Evolutionary conservation across 2,888 invertebrate genomes (phyloP).

Genomic region (Neocrepidodera transversa): DNA sequence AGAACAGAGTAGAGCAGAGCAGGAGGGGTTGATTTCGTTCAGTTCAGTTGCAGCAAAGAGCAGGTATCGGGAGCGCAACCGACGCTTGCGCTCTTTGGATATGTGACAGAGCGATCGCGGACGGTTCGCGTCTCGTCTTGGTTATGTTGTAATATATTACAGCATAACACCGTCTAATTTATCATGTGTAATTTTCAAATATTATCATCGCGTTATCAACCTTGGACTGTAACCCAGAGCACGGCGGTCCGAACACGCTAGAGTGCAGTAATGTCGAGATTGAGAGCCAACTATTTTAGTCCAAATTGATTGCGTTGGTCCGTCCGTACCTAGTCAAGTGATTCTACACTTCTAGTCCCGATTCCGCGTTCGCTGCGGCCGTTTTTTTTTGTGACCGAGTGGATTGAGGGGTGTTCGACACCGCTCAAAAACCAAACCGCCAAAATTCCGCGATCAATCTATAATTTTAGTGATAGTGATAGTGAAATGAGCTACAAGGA

Average conservation of each 20-base stretch:
- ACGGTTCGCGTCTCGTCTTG: conserved; percentile 46
- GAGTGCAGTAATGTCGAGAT: conserved; percentile 58
- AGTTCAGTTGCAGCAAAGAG: conserved; percentile 9
- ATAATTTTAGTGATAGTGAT: conserved; percentile 61
- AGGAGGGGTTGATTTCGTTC: conserved; percentile 43
- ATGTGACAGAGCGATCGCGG: conserved; percentile 32
- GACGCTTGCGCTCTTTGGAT: conserved; percentile 41
- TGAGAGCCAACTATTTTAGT: conserved; percentile 58
- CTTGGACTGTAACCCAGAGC: conserved; percentile 59
- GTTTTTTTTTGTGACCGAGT: conserved; percentile 38
- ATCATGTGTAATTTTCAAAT: conserved; percentile 51
- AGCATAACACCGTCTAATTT: conserved; percentile 49
- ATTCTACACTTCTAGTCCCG: conserved; percentile 34
- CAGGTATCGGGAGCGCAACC: conserved; percentile 33
- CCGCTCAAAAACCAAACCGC: conserved; percentile 50
- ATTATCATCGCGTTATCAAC: conserved; percentile 55
- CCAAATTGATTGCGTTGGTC: conserved; percentile 57
- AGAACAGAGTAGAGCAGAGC: too few relatives aligned
- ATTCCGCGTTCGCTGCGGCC: conserved; percentile 36
- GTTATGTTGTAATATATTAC: conserved; percentile 54
- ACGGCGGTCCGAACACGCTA: conserved; percentile 52
- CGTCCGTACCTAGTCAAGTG: conserved; percentile 35
- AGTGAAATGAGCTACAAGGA: conserved; percentile 90
- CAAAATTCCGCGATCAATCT: conserved; percentile 61
- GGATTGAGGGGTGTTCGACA: conserved; percentile 48